Evolutionary conservation across 2,888 invertebrate species (phyloP).

Genomic region (Ernsta delagoae): DNA sequence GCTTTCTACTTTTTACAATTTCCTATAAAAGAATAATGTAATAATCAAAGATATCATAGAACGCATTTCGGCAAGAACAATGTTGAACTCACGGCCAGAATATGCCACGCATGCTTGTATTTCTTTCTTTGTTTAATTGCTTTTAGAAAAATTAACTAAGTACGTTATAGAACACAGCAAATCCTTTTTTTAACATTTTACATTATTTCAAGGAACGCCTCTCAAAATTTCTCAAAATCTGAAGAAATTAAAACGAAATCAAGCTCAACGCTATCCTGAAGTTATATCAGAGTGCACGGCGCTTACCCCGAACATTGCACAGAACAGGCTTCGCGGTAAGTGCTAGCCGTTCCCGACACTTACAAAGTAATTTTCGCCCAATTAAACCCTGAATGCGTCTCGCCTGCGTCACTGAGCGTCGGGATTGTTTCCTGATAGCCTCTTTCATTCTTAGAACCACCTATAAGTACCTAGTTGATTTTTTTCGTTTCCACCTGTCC

Average conservation of each 20-base stretch:
- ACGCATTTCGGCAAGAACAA: no score
- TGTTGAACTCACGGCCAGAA: no score
- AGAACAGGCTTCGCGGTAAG: constrained; percentile 29
- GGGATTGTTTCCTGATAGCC: constrained; percentile 62
- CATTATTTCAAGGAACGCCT: background rate
- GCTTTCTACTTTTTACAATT: no score
- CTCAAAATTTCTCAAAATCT: background rate
- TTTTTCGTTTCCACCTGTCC: constrained; percentile 20
- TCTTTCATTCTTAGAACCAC: constrained; percentile 51
- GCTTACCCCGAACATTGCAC: constrained; percentile 7
- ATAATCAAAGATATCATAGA: no score
- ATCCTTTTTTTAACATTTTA: background rate
- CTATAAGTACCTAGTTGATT: constrained; percentile 17
- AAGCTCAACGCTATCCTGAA: background rate
- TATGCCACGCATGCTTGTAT: no score
- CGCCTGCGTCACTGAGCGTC: constrained; percentile 62
- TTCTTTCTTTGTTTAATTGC: no score
- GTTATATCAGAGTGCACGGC: constrained; percentile 15
- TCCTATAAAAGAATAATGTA: no score
- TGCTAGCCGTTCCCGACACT: constrained; percentile 44
- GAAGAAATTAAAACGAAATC: no score
- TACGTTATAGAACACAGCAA: no score
- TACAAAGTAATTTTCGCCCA: constrained; percentile 70
- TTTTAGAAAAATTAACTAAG: no score
- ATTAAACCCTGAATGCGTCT: constrained; percentile 69